These are phyloP conservation scores for Ivindomyrus marchei DNA, from an alignment of 2,113 vertebrate genomes.

Conservation along the genomic window DNA sequence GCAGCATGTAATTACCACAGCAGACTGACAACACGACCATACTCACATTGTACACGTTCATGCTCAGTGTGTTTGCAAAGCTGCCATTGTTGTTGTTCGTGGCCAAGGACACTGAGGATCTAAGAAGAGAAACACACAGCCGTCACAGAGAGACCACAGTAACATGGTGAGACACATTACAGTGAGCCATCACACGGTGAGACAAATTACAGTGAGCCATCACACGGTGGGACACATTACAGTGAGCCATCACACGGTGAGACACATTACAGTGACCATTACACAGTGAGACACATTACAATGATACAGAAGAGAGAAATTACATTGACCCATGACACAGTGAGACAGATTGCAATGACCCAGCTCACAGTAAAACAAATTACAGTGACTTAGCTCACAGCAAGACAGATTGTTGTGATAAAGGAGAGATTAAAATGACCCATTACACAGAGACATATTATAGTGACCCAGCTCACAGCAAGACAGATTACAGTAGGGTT, in stretches of 20 bases:
- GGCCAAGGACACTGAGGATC: conserved; percentile 65
- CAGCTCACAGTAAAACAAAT: not conserved
- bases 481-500: not conserved
- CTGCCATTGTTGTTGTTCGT: conserved; percentile 61
- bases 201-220: not conserved
- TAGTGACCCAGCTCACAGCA: not conserved
- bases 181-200: not conserved
- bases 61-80: conserved; percentile 60
- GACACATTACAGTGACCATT: not conserved
- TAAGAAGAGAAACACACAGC: conserved; percentile 26
- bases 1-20: not conserved
- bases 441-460: not conserved
- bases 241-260: not conserved
- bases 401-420: not conserved
- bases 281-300: not conserved
- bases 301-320: not conserved
- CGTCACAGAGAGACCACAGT: not conserved
- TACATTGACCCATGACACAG: not conserved
- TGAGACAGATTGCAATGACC: too few relatives aligned
- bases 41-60: conserved; percentile 63
- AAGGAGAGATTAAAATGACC: not conserved
- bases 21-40: not conserved
- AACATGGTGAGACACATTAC: not conserved
- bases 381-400: not conserved
- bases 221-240: not conserved